Evolutionary conservation across 2,797 vertebrate species (phyloP).

Genomic region (Ctenochaetus hawaiiensis): DNA sequence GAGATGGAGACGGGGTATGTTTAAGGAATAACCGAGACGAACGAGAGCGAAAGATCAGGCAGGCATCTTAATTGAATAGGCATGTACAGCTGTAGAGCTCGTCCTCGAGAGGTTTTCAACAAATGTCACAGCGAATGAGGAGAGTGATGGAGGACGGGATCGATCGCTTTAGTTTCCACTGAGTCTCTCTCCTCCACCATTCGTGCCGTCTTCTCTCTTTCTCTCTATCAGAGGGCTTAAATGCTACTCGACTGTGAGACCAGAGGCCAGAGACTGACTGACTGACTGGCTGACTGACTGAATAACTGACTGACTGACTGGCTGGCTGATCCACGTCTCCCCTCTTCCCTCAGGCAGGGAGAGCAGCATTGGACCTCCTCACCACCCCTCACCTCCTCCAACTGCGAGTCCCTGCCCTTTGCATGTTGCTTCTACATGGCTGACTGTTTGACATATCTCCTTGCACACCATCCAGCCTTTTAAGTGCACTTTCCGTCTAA

Average conservation of each 20-base stretch:
- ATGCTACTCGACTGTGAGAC: conserved; percentile 7
- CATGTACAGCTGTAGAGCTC: conserved; percentile 55
- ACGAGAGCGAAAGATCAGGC: conserved; percentile 34
- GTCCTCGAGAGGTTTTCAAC: conserved; percentile 67
- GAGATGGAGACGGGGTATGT: conserved; percentile 6
- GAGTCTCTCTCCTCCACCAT: background rate
- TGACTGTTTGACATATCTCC: conserved; percentile 36
- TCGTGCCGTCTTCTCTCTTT: conserved; percentile 3
- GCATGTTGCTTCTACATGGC: conserved; percentile 52
- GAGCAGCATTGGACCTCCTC: conserved; percentile 26
- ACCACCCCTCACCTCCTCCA: conserved; percentile 27
- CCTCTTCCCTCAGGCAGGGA: conserved; percentile 16
- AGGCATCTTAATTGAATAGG: conserved; percentile 65
- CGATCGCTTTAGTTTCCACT: conserved; percentile 52
- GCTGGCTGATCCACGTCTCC: conserved; percentile 15
- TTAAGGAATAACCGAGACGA: conserved; percentile 5
- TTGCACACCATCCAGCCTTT: conserved; percentile 45
- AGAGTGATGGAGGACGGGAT: conserved; percentile 60
- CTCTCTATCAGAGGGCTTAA: conserved; percentile 39
- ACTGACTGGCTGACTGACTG: conserved; percentile 22
- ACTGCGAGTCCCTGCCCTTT: conserved; percentile 48
- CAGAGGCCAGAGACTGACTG: conserved; percentile 4
- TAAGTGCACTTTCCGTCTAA: conserved; percentile 34
- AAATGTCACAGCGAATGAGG: conserved; percentile 69
- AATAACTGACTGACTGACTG: conserved; percentile 2